A percentile compares a stretch with the other conserved stretches of the same genome.
Evolutionary conservation across 2,888 invertebrate species (phyloP).

Genomic region (Anorthoa munda): DNA sequence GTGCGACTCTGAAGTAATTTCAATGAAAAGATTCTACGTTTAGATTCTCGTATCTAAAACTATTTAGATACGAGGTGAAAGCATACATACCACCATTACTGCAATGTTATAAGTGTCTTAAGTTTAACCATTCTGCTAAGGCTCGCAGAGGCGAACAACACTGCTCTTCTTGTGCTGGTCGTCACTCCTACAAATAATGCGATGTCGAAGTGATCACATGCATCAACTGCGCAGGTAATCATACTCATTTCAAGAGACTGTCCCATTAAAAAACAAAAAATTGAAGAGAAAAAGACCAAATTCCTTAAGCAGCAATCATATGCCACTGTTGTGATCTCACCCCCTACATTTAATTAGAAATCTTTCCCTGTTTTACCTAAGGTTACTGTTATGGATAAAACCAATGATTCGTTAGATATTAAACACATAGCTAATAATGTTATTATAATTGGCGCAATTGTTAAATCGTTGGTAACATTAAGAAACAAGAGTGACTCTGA

Average conservation of each 20-base stretch:
- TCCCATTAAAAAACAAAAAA: slow-evolving; percentile 5
- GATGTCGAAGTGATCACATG: neutral
- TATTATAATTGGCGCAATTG: slow-evolving; percentile 3
- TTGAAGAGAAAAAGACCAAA: slow-evolving; percentile 2
- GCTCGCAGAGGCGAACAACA: neutral
- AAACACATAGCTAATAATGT: slow-evolving; percentile 1
- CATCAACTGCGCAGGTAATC: neutral
- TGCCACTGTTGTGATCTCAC: slow-evolving; percentile 4
- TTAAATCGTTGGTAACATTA: neutral
- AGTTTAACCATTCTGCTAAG: neutral
- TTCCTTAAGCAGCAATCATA: neutral
- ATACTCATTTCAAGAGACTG: neutral
- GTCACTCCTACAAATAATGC: neutral
- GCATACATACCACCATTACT: neutral
- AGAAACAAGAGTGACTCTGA: neutral
- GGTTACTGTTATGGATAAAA: neutral
- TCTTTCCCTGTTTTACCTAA: neutral
- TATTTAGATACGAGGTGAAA: neutral
- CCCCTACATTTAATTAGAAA: neutral
- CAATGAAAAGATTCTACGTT: neutral
- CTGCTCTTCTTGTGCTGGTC: neutral
- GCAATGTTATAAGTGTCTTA: neutral
- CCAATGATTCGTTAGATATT: neutral
- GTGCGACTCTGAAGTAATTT: too few relatives aligned
- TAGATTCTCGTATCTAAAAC: too few relatives aligned